Base-by-base conservation (phyloP, 1,140 invertebrate species). In the Neodiprion fabricii region DNA sequence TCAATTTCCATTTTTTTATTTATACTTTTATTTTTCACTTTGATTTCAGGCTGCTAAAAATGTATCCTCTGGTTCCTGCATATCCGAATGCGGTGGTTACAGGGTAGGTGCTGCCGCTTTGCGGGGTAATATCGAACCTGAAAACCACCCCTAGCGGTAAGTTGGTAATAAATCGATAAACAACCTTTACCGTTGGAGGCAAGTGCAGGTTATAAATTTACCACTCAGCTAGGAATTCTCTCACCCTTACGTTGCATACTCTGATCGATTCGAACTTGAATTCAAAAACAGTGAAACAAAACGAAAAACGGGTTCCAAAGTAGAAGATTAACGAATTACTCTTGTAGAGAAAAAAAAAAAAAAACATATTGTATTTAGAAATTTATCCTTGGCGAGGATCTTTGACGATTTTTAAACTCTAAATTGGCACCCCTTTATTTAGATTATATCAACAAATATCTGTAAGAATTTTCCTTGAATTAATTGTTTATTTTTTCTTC, bases 1-100 rank as follows among this genome's bases (percentile, higher is more conserved):
- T 53, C 48, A 17, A 65, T 72, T 50, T 65, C 28, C 17, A 65
- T 28, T 84, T 78, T 84, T 86, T 77, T 83, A 85, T 17, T 61
- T 61, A 61, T 61, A 14, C 9, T 61, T 14, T 61, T 9, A 14
- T 61, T 61, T 61, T 61, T 9, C 5, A 61, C 5, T 61, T 61
- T 61, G 11, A 40, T 40, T 40, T 40, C 28, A 40, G 28, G 28
- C 1, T 40, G 28, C 28, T 40, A 40, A 5, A 40, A 40, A 40
- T 40, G 5, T 40, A 40, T 40, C 28, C 28, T 40, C 28, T 3
- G 28, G 5, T 14, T 61, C 53, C 53, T 17, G 9, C 53, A 5
- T 9, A 14, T 61, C n/a, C 53, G 53, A 72, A 75, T 53, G 9
- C 14, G 17, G n/a, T 28, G 23, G 9, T n/a, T 61, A 17, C n/a